These are phyloP conservation scores for Euzophera pinguis DNA, from an alignment of 2,888 invertebrate species.

Conservation along the genomic window DNA sequence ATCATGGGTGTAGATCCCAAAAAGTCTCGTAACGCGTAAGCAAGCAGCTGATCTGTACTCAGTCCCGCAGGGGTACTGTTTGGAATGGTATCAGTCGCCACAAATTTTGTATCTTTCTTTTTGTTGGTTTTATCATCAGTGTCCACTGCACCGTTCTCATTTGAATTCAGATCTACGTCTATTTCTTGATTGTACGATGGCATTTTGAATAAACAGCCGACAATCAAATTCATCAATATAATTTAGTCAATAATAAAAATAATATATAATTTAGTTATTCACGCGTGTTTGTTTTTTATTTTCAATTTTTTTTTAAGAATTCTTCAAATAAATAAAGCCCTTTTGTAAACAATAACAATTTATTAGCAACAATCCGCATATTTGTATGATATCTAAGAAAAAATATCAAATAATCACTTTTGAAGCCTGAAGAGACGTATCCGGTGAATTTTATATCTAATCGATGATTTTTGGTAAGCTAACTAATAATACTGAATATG, in stretches of 20 bases:
- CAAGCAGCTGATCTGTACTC: slow-evolving; percentile 55
- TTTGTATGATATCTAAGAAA: slow-evolving; percentile 44
- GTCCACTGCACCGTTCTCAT: slow-evolving; percentile 51
- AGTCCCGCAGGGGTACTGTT: slow-evolving; percentile 47
- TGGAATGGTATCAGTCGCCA: slow-evolving; percentile 34
- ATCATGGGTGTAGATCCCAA: slow-evolving; percentile 42
- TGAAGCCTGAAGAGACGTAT: slow-evolving; percentile 34
- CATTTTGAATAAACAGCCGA: slow-evolving; percentile 45
- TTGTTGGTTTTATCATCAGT: slow-evolving; percentile 45
- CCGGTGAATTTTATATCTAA: slow-evolving; percentile 42
- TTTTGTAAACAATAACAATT: slow-evolving; percentile 32
- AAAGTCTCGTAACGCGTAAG: slow-evolving; percentile 64
- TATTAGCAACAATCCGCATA: slow-evolving; percentile 43
- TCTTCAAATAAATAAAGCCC: slow-evolving; percentile 13
- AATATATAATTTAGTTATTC: slow-evolving; percentile 15
- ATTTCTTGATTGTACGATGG: slow-evolving; percentile 68
- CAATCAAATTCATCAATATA: slow-evolving; percentile 34
- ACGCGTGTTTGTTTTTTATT: not conserved
- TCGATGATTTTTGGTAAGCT: slow-evolving; percentile 42
- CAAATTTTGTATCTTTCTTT: slow-evolving; percentile 41
- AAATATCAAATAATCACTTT: slow-evolving; percentile 36
- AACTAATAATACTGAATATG: slow-evolving; percentile 35
- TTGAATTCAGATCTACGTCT: slow-evolving; percentile 62
- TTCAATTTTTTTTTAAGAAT: not conserved
- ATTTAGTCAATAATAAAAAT: slow-evolving; percentile 6